These are phyloP conservation scores for Halisarca cf. caerulea DNA, from an alignment of 37 sponge, comb jelly and placozoan genomes.

Conservation along the genomic window DNA sequence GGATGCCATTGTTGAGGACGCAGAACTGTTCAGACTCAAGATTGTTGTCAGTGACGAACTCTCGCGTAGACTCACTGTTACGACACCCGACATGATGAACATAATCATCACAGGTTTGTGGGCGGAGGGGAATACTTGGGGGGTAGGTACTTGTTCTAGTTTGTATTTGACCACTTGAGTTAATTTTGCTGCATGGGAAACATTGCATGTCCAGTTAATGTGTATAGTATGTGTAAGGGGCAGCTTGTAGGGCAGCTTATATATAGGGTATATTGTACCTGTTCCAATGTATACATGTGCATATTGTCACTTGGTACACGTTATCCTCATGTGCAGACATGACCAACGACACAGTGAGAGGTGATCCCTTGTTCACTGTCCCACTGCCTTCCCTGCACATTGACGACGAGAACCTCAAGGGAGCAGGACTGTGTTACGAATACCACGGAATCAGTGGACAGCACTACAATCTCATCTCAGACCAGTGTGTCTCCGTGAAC, in stretches of 20 bases:
- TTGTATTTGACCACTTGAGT: no score
- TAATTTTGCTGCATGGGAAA: no score
- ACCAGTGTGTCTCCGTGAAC: not conserved
- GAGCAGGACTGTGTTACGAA: not conserved
- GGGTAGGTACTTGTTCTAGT: no score
- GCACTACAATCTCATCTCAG: conserved; percentile 17
- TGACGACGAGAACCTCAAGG: not conserved
- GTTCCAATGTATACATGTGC: no score
- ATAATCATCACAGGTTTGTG: not conserved
- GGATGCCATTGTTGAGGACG: not conserved
- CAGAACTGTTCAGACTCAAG: not conserved
- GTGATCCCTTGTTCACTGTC: conserved; percentile 14
- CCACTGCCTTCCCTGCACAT: not conserved
- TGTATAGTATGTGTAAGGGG: no score
- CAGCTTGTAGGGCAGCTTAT: no score
- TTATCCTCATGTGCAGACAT: no score
- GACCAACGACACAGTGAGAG: not conserved
- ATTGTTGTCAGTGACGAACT: not conserved
- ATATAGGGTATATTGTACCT: no score
- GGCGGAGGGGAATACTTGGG: no score
- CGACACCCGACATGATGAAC: not conserved
- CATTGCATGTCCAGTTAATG: no score
- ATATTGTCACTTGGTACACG: no score
- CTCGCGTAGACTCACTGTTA: not conserved
- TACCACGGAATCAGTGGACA: not conserved